These are phyloP conservation scores for Cheilosia urbana DNA, from an alignment of 2,888 invertebrate genomes.

Conservation along the genomic window DNA sequence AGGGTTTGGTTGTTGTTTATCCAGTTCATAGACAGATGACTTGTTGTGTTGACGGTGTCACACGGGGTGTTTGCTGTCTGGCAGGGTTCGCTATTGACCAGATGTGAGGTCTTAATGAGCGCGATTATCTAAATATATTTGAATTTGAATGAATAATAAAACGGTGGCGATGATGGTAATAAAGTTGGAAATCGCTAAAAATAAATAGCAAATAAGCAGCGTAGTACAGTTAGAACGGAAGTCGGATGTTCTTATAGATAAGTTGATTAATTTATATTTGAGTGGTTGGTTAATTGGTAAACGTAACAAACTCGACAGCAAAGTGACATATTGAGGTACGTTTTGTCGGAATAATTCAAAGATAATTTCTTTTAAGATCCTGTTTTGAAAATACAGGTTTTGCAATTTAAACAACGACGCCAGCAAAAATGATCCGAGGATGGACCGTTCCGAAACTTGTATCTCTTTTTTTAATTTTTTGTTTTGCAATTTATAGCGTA, in stretches of 20 bases:
- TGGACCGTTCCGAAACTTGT: too few species aligned
- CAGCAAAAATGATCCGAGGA: too few species aligned
- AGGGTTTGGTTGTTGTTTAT: background rate
- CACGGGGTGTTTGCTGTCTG: background rate
- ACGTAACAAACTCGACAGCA: background rate
- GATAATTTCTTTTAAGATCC: too few species aligned
- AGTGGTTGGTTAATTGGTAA: background rate
- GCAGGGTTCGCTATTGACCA: conserved; percentile 28
- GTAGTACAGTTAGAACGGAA: background rate
- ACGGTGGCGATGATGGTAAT: conserved; percentile 40
- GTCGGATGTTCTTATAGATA: background rate
- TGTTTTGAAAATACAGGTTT: too few species aligned
- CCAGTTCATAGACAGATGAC: conserved; percentile 32
- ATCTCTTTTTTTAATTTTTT: too few species aligned
- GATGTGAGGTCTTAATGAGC: conserved; percentile 47
- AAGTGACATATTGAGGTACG: background rate
- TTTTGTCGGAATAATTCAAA: too few species aligned
- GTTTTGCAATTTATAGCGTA: too few species aligned
- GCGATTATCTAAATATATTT: conserved; percentile 16
- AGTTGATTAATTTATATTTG: too few species aligned
- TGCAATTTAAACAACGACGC: too few species aligned
- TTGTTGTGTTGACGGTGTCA: conserved; percentile 8
- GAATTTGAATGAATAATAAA: conserved; percentile 63
- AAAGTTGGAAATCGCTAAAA: conserved; percentile 2
- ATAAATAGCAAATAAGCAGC: background rate